Evolutionary conservation across 2,113 vertebrate species (phyloP), one percentile per base, ranked within the genome.

Genomic region (Heterotis niloticus): DNA sequence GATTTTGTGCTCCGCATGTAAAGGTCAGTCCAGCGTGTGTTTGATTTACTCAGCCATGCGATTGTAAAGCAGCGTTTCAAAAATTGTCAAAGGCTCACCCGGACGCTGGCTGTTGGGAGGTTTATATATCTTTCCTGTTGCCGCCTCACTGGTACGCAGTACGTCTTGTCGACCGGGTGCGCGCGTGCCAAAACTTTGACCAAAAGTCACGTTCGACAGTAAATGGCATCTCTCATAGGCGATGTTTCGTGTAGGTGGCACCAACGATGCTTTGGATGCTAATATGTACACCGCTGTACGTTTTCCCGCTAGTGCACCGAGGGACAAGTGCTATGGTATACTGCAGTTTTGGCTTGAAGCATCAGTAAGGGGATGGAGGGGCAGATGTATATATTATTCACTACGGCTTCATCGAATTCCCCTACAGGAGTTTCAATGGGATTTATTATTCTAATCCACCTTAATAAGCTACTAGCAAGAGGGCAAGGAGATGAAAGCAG

Each of bases 381-480:
- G 57, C 17, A 75, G 74, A 29, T 75, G 74, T 62, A 75, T 75
- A 75, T 59, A 75, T 75, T 62, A 86, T 90, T 89, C 88, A 88
- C 90, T 87, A 83, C 76, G 82, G 82, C 85, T 88, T 87, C 80
- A 86, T 81, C 84, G 83, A 83, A 81, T 10, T 26, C 78, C 81
- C 82, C 72, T 80, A 82, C 60, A 10, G 34, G 2, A 11, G 75
- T 82, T 66, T 84, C 84, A 72, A 29, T 75, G 87, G 87, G 88
- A 87, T 87, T 88, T 87, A 89, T 90, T 87, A 88, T 87, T 83
- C 87, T 86, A 85, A 83, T 83, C 87, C 80, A 86, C 87, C 89
- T 88, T 88, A 90, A 91, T 89, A 88, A 89, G 87, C 80, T 87
- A 85, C 85, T 83, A 87, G 85, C 82, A 85, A 88, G 86, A 83